Evolutionary conservation across 2,888 invertebrate species (phyloP).

Genomic region (Eupsilia transversa): DNA sequence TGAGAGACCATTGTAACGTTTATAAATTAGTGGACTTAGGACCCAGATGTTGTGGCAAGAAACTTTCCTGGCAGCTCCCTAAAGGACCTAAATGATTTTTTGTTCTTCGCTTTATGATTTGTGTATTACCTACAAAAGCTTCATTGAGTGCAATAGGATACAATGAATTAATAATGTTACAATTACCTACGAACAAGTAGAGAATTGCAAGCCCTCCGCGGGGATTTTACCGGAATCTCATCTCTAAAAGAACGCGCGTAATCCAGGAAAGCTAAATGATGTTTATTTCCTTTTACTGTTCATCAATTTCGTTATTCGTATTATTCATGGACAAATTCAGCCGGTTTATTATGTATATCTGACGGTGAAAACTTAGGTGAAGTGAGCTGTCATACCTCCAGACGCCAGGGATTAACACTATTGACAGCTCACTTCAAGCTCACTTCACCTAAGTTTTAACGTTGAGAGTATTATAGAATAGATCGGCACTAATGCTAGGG

Average conservation of each 20-base stretch:
- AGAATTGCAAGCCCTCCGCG: slow-evolving; percentile 33
- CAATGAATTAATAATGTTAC: slow-evolving; percentile 46
- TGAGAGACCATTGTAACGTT: too few relatives aligned
- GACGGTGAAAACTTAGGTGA: too few relatives aligned
- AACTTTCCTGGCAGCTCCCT: neutral
- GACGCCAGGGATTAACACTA: too few relatives aligned
- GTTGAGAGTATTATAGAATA: too few relatives aligned
- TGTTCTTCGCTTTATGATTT: slow-evolving; percentile 5
- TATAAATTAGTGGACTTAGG: too few relatives aligned
- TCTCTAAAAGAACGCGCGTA: slow-evolving; percentile 24
- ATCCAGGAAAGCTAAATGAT: slow-evolving; percentile 19
- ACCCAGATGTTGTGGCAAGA: too few relatives aligned
- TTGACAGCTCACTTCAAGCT: too few relatives aligned
- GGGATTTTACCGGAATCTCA: slow-evolving; percentile 45
- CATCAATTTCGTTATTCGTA: neutral
- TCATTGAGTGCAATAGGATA: slow-evolving; percentile 29
- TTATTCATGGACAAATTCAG: neutral
- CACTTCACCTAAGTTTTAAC: too few relatives aligned
- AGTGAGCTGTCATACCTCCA: too few relatives aligned
- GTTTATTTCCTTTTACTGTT: slow-evolving; percentile 25
- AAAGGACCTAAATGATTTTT: neutral
- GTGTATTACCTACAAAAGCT: slow-evolving; percentile 15
- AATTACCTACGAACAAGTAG: slow-evolving; percentile 33
- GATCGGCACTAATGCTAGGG: too few relatives aligned
- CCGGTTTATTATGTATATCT: too few relatives aligned